Evolutionary conservation across 2,888 invertebrate species (phyloP), one percentile per base, ranked within the genome.

Genomic region (Antheraea assamensis): DNA sequence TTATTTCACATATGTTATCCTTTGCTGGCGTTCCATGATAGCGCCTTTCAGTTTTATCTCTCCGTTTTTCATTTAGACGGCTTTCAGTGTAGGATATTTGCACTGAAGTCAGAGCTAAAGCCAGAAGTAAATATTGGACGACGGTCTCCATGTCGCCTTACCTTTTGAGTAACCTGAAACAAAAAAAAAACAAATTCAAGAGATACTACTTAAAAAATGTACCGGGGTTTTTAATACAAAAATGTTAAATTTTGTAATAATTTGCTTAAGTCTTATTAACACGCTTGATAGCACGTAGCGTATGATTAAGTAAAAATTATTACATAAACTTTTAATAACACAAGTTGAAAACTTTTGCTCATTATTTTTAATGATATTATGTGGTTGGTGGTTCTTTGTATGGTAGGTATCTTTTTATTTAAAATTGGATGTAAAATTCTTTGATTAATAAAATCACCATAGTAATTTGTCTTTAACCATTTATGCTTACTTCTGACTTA

Each of bases 1-100:
- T 92, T 81, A 95, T 95, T 83, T 95, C 95, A 86, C 96, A 96
- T 81, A 96, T 93, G 87, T 96, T 96, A 85, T 93, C 91, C 86
- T 92, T 91, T 75, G 87, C 86, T 82, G 90, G 90, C 61, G 87
- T 85, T 27, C 89, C 83, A 77, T 93, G 91, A 83, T 90, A 88
- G 79, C 92, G 86, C 77, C 94, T 88, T 83, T 93, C 93, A 77
- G 90, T 92, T 92, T 94, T 94, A 87, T 94, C 93, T 81, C 94
- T 89, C 78, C 94, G 94, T 91, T 94, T 94, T 90, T 94, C 94
- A 93, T 92, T 93, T 88, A 93, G 91, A 80, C 93, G 92, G 87
- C 93, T 93, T 85, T 94, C 94, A 81, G 93, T 92, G 88, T 90
- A 91, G 83, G 94, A 93, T 94, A 94, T 94, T 93, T 94, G 94